Percentiles rank a stretch among this genome's conserved stretches.
Conservation (phyloP, 2,797 vertebrate species). For the Sitta carolinensis region DNA sequence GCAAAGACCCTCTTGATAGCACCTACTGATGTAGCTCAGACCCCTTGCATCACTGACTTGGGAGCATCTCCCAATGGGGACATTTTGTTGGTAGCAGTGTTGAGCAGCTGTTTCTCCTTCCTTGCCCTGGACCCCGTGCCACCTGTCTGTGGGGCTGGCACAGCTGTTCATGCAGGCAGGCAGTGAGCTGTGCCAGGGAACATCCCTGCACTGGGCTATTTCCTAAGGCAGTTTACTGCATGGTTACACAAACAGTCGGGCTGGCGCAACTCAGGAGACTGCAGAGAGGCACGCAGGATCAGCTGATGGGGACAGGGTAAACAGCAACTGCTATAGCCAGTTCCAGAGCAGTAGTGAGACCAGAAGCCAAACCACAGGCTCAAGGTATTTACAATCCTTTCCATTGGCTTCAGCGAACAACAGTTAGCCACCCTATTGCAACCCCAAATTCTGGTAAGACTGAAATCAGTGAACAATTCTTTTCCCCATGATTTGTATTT, state of each 20-base stretch:
- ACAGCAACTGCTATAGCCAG: not conserved
- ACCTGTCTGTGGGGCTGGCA: not conserved
- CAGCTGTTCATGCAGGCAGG: not conserved
- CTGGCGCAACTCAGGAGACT: not conserved
- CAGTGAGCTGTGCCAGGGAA: not conserved
- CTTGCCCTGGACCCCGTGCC: rapidly evolving
- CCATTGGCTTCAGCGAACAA: not conserved
- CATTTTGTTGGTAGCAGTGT: rapidly evolving
- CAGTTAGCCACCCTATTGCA: not conserved
- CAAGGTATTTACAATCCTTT: not conserved
- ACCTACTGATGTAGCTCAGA: not conserved
- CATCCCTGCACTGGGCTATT: not conserved
- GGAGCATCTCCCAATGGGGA: not conserved
- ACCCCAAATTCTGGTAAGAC: not conserved
- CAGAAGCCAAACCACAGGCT: not conserved
- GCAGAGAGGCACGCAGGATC: not conserved
- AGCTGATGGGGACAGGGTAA: not conserved
- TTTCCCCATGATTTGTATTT: not conserved
- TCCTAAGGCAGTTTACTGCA: not conserved
- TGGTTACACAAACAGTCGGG: not conserved
- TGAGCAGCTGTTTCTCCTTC: not conserved
- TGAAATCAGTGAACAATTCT: not conserved
- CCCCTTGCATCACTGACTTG: not conserved
- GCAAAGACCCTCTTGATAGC: not conserved
- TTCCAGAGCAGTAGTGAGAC: not conserved